phyloP scores from a whole-genome alignment of 64 coral and sea anemone genomes.

The Platygyra sinensis region DNA sequence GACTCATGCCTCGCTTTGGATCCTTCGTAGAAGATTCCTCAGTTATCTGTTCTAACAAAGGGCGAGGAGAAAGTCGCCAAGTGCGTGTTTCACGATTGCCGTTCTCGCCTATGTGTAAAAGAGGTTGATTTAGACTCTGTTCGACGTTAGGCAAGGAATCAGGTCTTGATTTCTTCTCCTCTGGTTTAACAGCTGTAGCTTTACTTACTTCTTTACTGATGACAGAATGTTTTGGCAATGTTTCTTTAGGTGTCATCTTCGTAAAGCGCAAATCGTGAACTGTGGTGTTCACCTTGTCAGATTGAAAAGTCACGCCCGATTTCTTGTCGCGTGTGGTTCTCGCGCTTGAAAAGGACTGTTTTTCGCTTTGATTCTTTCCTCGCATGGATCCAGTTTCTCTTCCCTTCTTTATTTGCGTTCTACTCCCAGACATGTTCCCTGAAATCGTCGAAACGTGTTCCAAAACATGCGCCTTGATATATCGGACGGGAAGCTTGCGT shows the following conservation, averaged over 20 bases:
- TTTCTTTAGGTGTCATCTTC: neutral
- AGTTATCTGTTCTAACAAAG: neutral
- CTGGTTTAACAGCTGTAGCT: neutral
- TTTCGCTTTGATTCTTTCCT: neutral
- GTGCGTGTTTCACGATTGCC: neutral
- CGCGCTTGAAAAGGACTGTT: neutral
- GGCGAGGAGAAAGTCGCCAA: neutral
- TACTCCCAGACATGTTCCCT: conserved; percentile 6
- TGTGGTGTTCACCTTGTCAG: neutral
- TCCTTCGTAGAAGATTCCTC: neutral
- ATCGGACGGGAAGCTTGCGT: neutral
- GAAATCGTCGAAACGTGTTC: conserved; percentile 12
- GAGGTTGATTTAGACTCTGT: neutral
- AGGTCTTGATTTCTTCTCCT: neutral
- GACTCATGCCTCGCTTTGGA: neutral
- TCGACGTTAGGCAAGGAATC: neutral
- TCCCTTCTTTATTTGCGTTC: neutral
- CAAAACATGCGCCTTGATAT: neutral
- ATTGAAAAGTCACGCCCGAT: neutral
- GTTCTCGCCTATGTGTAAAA: neutral
- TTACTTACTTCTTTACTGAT: neutral
- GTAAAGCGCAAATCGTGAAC: neutral
- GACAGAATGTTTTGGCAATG: neutral
- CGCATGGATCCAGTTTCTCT: neutral
- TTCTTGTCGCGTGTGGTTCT: neutral